These are phyloP conservation scores for Lepas anatifera DNA, from an alignment of 2,888 invertebrate species.

Conservation along the genomic window DNA sequence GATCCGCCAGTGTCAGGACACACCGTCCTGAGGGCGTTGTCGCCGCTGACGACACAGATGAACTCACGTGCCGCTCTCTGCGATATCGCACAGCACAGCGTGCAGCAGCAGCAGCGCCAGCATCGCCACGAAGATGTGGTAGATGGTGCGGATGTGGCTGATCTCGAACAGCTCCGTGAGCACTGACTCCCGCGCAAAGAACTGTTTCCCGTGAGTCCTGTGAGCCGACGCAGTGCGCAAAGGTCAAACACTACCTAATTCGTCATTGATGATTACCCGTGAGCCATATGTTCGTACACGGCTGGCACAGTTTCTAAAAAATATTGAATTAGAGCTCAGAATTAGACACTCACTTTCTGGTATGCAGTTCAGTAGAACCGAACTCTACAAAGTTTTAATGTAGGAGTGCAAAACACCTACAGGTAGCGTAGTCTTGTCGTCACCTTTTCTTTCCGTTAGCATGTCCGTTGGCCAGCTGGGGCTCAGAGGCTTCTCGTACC, in stretches of 20 bases:
- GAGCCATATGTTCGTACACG: too few relatives aligned
- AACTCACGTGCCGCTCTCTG: conserved; percentile 63
- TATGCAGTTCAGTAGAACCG: neutral
- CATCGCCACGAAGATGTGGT: conserved; percentile 69
- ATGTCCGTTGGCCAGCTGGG: neutral
- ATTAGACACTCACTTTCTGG: neutral
- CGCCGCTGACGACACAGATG: conserved; percentile 18
- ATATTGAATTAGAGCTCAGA: neutral
- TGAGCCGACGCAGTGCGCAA: neutral
- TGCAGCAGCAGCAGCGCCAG: conserved; percentile 58
- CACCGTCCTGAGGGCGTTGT: conserved; percentile 46
- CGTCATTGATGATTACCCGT: too few relatives aligned
- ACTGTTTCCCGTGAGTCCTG: conserved; percentile 45
- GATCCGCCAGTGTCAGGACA: too few relatives aligned
- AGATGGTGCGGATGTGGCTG: conserved; percentile 67
- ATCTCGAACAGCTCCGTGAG: conserved; percentile 64
- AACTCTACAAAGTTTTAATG: neutral
- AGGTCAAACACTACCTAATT: too few relatives aligned
- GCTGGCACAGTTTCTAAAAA: neutral
- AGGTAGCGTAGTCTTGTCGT: too few relatives aligned
- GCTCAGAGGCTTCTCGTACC: neutral
- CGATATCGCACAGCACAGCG: conserved; percentile 56
- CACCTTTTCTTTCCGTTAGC: neutral
- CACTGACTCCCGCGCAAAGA: conserved; percentile 59
- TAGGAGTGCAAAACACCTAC: too few relatives aligned